Base-by-base conservation (phyloP, 2,113 vertebrate species). In the Ictidomys tridecemlineatus region DNA sequence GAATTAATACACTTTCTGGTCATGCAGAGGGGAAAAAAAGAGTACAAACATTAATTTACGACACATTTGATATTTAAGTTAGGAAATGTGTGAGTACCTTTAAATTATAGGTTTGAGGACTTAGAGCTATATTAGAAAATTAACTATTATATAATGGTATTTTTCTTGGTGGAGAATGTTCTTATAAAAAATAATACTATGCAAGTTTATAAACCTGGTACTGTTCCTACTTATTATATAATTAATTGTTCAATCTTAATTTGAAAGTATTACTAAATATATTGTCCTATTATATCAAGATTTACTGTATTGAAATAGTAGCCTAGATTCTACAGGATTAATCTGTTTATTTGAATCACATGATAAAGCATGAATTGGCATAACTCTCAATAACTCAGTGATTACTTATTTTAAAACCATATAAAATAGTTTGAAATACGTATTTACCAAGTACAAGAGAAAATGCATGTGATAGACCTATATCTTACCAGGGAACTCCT, bases 391-490 rank as follows among this genome's bases (percentile, higher is more conserved):
- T 30, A 85, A 63, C 1, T 48, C 30, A 48, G 2, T 48, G 18
- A 89, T 79, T 37, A 65, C 17, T 95, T 89, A 67, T 96, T 85
- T 92, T 30, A 69, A 78, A 96, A 92, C 14, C 10, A 56, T 39
- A 11, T 78, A 4, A 32, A 63, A 0, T 79, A 93, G 1, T 3
- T 22, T 74, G 48, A 58, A 20, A n/a, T 79, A 51, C 37, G 0
- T 45, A 72, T 42, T 58, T 73, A 67, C 56, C 18, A 92, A 82
- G 30, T 63, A 22, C 2, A 70, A 16, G 77, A 32, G 7, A 96
- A 95, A 80, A 13, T 0, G 2, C 77, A 13, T 53, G 24, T 91
- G 9, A 83, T 65, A 69, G 93, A 83, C 70, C 0, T n/a, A 4
- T 51, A 91, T 34, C 45, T 30, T 89, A 95, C 70, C 24, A 84